phyloP scores from a whole-genome alignment of 2,797 vertebrate genomes.

The Margarornis squamiger region DNA sequence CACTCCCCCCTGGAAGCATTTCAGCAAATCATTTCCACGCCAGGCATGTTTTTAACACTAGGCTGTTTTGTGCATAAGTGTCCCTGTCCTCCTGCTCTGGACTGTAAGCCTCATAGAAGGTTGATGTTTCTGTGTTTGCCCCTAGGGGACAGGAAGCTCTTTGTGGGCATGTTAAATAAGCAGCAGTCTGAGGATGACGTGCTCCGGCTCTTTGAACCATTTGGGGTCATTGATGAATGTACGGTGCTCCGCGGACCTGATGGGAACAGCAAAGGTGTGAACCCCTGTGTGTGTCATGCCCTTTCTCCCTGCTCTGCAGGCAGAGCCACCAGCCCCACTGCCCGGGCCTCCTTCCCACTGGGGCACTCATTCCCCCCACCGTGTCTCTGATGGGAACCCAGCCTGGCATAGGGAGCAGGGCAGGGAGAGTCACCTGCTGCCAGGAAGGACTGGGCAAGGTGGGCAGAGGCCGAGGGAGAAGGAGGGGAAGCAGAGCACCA shows the following conservation, averaged over 20 bases:
- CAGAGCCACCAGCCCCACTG: background rate
- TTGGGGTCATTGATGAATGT: slow-evolving; percentile 97
- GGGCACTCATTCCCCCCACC: background rate
- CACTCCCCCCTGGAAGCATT: background rate
- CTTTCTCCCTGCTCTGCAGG: background rate
- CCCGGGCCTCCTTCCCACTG: background rate
- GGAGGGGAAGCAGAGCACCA: background rate
- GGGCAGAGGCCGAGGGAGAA: background rate
- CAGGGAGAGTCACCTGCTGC: background rate
- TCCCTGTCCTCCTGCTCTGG: background rate
- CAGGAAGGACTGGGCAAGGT: background rate
- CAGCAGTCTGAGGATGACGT: slow-evolving; percentile 99
- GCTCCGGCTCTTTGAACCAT: slow-evolving; percentile 96
- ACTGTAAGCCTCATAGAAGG: slow-evolving; percentile 51
- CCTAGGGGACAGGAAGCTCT: slow-evolving; percentile 99
- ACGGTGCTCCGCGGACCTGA: slow-evolving; percentile 96
- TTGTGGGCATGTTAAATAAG: slow-evolving; percentile 99
- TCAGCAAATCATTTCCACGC: background rate
- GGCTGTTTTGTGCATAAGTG: background rate
- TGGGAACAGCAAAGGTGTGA: slow-evolving; percentile 97
- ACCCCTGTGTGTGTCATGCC: background rate
- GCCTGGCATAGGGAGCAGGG: background rate
- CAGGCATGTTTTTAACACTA: background rate
- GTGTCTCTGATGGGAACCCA: background rate
- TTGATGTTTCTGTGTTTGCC: slow-evolving; percentile 79